These are phyloP conservation scores for Mico argentatus DNA, from an alignment of 2,797 vertebrate species.

Conservation along the genomic window DNA sequence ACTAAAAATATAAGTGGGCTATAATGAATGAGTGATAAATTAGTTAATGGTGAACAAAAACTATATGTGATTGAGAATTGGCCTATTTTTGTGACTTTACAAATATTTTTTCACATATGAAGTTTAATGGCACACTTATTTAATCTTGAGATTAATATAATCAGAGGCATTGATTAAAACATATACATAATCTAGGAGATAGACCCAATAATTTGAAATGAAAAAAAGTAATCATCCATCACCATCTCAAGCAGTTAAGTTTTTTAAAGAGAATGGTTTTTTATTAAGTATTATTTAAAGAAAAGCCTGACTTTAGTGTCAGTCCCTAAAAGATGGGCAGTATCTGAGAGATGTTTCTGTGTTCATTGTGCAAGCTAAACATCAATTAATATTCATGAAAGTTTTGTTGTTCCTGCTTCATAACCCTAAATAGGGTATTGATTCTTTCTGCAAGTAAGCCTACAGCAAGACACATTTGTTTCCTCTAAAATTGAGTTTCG, in stretches of 20 bases:
- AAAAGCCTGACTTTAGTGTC: neutral
- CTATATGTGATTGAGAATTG: neutral
- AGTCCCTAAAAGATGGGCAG: neutral
- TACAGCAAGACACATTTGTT: neutral
- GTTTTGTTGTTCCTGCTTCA: neutral
- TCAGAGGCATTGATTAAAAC: neutral
- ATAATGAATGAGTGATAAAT: neutral
- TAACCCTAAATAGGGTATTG: neutral
- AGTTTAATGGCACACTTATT: neutral
- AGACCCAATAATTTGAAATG: neutral
- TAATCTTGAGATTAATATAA: neutral
- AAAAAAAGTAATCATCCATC: neutral
- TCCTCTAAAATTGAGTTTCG: constrained; percentile 27
- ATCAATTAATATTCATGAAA: constrained; percentile 48
- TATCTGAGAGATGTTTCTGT: neutral
- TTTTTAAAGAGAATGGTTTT: neutral
- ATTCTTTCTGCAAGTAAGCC: neutral
- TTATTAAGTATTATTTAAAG: neutral
- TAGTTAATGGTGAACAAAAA: neutral
- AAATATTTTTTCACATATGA: neutral
- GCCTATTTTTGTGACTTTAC: neutral
- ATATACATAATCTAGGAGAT: neutral
- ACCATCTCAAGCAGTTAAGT: neutral
- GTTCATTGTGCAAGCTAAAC: neutral
- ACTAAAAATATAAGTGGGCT: neutral